A percentile compares a stretch with the other conserved stretches of the same genome.
Conservation (phyloP, 2,113 vertebrate genomes). For the Ramphastos sulfuratus region DNA sequence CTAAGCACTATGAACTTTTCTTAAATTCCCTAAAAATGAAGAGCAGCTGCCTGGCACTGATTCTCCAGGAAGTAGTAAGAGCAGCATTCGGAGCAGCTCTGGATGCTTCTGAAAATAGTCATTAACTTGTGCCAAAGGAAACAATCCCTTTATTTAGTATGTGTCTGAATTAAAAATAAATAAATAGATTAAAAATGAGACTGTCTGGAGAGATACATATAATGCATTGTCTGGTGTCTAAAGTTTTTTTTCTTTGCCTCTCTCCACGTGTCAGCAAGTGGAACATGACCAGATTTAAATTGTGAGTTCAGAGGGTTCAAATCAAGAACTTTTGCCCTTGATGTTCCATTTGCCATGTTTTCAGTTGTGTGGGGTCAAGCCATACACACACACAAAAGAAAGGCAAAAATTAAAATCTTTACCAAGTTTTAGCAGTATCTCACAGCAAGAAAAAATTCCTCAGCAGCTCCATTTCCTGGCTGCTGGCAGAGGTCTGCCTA, state of each 20-base stretch:
- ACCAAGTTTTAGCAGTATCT: background rate
- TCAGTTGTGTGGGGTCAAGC: background rate
- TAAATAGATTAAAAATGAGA: background rate
- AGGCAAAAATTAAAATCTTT: background rate
- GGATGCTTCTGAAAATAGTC: slow-evolving; percentile 33
- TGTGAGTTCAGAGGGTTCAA: background rate
- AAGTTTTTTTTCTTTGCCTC: background rate
- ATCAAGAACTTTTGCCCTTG: background rate
- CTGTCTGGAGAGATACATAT: background rate
- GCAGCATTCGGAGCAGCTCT: background rate
- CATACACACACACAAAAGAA: background rate
- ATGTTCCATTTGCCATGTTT: background rate
- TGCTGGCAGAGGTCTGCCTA: background rate
- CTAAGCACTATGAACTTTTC: background rate
- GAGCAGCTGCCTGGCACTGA: slow-evolving; percentile 39
- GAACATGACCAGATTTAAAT: background rate
- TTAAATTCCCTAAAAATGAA: slow-evolving; percentile 38
- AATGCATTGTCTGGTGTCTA: background rate
- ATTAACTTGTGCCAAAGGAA: background rate
- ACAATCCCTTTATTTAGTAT: slow-evolving; percentile 36
- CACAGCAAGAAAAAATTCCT: background rate
- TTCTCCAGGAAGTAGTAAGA: background rate
- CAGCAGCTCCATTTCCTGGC: background rate
- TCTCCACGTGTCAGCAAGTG: background rate
- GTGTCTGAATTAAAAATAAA: background rate